Conservation (phyloP, 2,888 invertebrate species). For the Amphipoea oculea region DNA sequence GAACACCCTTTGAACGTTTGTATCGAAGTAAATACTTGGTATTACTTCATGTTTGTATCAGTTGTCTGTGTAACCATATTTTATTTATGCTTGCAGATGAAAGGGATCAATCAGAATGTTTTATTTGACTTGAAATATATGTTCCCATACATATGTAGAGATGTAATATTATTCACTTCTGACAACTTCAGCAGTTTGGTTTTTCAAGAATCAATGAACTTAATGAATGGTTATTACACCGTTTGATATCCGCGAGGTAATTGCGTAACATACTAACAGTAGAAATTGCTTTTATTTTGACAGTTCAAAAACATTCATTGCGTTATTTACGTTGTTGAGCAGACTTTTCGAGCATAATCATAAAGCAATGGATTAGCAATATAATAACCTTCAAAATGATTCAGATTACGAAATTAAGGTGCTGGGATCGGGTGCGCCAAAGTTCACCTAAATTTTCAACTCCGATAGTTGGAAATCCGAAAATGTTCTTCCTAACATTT, state of each 20-base stretch:
- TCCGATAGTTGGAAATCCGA: too few species aligned
- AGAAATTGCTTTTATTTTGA: too few species aligned
- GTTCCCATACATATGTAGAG: not conserved
- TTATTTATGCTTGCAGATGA: not conserved
- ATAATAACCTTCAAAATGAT: too few species aligned
- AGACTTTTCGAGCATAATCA: too few species aligned
- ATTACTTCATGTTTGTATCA: conserved; percentile 36
- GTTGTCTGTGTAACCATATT: conserved; percentile 3
- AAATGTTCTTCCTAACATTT: too few species aligned
- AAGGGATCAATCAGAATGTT: conserved; percentile 4
- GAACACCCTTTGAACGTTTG: conserved; percentile 21
- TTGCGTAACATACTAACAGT: too few species aligned
- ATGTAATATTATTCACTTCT: not conserved
- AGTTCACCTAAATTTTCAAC: too few species aligned
- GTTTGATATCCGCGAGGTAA: not conserved
- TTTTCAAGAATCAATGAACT: not conserved
- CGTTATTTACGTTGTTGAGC: too few species aligned
- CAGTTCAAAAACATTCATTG: too few species aligned
- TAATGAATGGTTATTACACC: not conserved
- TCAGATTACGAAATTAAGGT: too few species aligned
- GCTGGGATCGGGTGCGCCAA: too few species aligned
- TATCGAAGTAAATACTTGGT: conserved; percentile 24
- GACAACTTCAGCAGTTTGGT: not conserved
- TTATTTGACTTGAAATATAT: conserved; percentile 15
- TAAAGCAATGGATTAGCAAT: too few species aligned